Conservation (phyloP, 2,888 invertebrate species). For the Leptarthrus brevirostris region DNA sequence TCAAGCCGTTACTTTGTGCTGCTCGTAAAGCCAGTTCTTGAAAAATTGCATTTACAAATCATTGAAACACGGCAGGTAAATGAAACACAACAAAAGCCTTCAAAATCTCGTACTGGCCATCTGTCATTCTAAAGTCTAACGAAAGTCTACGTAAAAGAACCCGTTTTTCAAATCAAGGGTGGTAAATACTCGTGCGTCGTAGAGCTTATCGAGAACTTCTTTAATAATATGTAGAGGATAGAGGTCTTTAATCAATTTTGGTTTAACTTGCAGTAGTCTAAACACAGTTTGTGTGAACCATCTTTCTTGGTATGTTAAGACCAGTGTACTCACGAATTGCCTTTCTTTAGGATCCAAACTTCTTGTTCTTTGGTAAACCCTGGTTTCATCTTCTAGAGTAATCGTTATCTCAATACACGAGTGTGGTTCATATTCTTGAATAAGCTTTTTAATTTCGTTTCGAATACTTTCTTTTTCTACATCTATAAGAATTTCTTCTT, state of each 20-base stretch:
- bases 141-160: constrained; percentile 59
- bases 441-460: background rate
- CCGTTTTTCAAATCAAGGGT: constrained; percentile 58
- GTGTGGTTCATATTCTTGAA: background rate
- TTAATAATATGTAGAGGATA: constrained; percentile 44
- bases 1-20: constrained; percentile 52
- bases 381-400: constrained; percentile 55
- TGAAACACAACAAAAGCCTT: constrained; percentile 27
- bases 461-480: too few relatives aligned
- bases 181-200: constrained; percentile 56
- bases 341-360: constrained; percentile 57
- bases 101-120: constrained; percentile 57
- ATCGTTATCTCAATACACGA: constrained; percentile 29
- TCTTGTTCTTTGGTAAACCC: constrained; percentile 57
- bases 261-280: constrained; percentile 56
- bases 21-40: constrained; percentile 13
- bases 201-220: constrained; percentile 57
- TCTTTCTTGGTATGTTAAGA: constrained; percentile 57
- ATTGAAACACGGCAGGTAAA: constrained; percentile 57
- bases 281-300: constrained; percentile 55
- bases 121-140: constrained; percentile 56
- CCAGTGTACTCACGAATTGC: constrained; percentile 57
- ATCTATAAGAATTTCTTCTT: background rate
- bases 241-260: constrained; percentile 51
- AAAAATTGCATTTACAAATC: constrained; percentile 54